Evolutionary conservation across 1,140 invertebrate species (phyloP), one percentile per base, ranked within the genome.

Genomic region (Myzus persicae): DNA sequence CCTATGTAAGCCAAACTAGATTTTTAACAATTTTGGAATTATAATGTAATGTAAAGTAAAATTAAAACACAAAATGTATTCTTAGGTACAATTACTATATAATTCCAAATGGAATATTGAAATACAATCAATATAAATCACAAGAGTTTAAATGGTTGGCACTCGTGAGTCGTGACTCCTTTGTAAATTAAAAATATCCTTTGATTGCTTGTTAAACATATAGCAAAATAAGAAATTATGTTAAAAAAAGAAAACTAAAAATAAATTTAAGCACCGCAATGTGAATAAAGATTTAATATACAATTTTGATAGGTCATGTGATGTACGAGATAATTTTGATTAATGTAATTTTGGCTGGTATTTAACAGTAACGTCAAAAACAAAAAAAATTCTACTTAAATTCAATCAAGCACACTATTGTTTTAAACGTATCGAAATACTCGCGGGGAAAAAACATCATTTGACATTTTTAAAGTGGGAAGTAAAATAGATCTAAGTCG

Each of bases 71-170:
- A 8, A 59, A 31, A 11, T n/a, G 14, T 67, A 67, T 67, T 67
- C 11, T n/a, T 31, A 1, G 11, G 5, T 8, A 1, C 9, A 84
- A 84, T 84, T 24, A 82, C 20, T 31, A 14, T 40, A 42, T 0
- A 11, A 11, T 31, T 84, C 4, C 0, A 31, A 42, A n/a, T 44
- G 11, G 42, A 87, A 51, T 38, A 11, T 36, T 24, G 26, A 51
- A 88, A 24, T 31, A 51, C 22, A 36, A 51, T 51, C 22, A 26
- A 51, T 38, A 36, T 38, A 89, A n/a, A 89, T 51, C 20, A 89
- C n/a, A 51, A 51, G 14, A n/a, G 36, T 38, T 24, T n/a, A 48
- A 88, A 88, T 48, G 44, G n/a, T 89, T 89, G 87, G 87, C 87
- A 51, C n/a, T 51, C 8, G 36, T 51, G 20, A 38, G 42, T 44